A percentile compares a stretch with the other conserved stretches of the same genome.
Conservation (phyloP, 2,113 vertebrate genomes). For the Suricata suricatta region DNA sequence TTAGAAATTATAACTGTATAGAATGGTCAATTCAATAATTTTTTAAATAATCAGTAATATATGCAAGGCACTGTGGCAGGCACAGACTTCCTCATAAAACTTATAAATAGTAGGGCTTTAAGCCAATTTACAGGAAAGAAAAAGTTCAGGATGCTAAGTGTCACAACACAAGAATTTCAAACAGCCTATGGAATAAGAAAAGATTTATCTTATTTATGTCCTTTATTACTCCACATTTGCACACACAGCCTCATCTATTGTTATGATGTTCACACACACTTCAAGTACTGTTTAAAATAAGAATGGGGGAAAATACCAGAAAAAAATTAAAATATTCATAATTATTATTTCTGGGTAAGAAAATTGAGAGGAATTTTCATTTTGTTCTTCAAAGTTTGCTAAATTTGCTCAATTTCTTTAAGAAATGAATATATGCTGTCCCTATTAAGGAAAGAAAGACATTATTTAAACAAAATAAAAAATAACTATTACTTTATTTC, state of each 20-base stretch:
- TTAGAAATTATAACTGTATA: background rate
- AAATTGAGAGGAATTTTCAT: background rate
- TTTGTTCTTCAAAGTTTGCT: constrained; percentile 30
- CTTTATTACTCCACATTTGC: background rate
- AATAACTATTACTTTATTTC: background rate
- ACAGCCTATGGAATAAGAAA: constrained; percentile 3
- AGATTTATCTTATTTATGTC: constrained; percentile 1
- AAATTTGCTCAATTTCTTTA: background rate
- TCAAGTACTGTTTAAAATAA: constrained; percentile 42
- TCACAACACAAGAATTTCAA: constrained; percentile 31
- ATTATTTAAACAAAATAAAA: constrained; percentile 28
- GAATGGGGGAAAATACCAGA: background rate
- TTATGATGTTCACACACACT: background rate
- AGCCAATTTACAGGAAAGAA: background rate
- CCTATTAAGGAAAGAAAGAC: background rate
- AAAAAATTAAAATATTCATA: constrained; percentile 20
- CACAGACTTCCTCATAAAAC: background rate
- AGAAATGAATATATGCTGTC: background rate
- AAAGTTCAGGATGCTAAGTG: background rate
- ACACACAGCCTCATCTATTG: background rate
- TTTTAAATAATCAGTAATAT: background rate
- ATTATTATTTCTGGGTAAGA: background rate
- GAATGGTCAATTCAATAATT: background rate
- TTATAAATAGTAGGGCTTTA: constrained; percentile 23
- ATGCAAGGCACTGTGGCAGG: background rate